These are phyloP conservation scores for Nomada fabriciana DNA, from an alignment of 2,888 invertebrate species.

Conservation along the genomic window DNA sequence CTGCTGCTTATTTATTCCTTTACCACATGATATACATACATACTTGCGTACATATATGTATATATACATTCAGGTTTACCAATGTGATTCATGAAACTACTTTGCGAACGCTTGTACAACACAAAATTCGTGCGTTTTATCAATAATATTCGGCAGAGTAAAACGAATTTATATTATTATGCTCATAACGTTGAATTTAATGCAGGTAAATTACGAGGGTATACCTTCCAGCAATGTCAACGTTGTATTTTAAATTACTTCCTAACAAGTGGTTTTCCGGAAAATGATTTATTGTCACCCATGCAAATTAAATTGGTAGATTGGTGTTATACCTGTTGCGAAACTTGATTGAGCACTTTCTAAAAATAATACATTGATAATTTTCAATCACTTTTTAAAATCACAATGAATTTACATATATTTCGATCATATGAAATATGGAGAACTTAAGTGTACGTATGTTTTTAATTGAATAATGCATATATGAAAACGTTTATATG, in stretches of 20 bases:
- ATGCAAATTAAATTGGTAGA: background rate
- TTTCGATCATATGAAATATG: slow-evolving; percentile 11
- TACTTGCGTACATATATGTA: background rate
- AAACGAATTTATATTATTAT: background rate
- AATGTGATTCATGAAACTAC: background rate
- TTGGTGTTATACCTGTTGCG: background rate
- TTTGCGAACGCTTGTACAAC: background rate
- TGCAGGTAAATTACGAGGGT: background rate
- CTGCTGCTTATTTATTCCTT: background rate
- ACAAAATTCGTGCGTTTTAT: background rate
- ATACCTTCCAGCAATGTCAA: background rate
- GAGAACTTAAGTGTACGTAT: slow-evolving; percentile 15
- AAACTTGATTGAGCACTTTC: background rate
- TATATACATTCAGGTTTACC: slow-evolving; percentile 1
- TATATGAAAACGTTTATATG: background rate
- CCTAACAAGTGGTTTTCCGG: slow-evolving; percentile 6
- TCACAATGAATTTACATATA: background rate
- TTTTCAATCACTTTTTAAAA: background rate
- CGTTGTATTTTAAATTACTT: background rate
- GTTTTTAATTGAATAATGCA: background rate
- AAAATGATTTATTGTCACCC: background rate
- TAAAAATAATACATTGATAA: background rate
- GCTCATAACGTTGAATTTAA: background rate
- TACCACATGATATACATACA: background rate
- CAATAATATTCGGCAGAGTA: background rate